These are phyloP conservation scores for Anhinga rufa DNA, from an alignment of 2,113 vertebrate species.

Conservation along the genomic window DNA sequence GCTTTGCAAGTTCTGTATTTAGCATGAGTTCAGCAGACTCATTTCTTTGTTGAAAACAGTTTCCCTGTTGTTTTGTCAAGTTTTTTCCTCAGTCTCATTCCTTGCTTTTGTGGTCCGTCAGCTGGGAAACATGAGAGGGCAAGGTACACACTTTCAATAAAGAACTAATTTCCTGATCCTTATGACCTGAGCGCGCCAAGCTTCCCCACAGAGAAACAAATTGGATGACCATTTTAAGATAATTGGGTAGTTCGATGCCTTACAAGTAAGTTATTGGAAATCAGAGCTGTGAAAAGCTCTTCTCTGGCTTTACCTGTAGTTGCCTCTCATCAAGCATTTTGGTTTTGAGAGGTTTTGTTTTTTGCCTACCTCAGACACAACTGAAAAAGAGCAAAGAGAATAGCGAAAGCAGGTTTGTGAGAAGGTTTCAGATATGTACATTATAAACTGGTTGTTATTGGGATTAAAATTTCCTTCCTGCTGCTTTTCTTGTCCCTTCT, in stretches of 20 bases:
- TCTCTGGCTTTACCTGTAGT: conserved; percentile 26
- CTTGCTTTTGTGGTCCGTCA: neutral
- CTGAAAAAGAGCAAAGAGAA: conserved; percentile 22
- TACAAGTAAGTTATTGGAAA: conserved; percentile 53
- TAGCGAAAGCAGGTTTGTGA: neutral
- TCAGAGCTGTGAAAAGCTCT: conserved; percentile 36
- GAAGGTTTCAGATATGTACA: neutral
- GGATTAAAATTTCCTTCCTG: neutral
- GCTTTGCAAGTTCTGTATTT: neutral
- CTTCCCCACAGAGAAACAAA: conserved; percentile 67
- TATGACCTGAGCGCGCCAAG: conserved; percentile 3
- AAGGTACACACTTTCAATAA: conserved; percentile 9
- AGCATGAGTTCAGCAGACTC: neutral
- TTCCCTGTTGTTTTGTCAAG: neutral
- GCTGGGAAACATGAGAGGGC: conserved; percentile 42
- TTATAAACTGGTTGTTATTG: neutral
- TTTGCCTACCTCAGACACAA: neutral
- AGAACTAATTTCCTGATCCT: conserved; percentile 52
- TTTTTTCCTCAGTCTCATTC: neutral
- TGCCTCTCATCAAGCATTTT: neutral
- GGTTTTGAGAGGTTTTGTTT: neutral
- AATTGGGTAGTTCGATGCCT: conserved; percentile 53
- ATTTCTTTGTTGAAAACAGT: neutral
- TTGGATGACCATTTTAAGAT: conserved; percentile 60
- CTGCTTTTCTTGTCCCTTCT: neutral